Conservation (phyloP, 2,797 vertebrate species). For the Phyllotis vaccarum region DNA sequence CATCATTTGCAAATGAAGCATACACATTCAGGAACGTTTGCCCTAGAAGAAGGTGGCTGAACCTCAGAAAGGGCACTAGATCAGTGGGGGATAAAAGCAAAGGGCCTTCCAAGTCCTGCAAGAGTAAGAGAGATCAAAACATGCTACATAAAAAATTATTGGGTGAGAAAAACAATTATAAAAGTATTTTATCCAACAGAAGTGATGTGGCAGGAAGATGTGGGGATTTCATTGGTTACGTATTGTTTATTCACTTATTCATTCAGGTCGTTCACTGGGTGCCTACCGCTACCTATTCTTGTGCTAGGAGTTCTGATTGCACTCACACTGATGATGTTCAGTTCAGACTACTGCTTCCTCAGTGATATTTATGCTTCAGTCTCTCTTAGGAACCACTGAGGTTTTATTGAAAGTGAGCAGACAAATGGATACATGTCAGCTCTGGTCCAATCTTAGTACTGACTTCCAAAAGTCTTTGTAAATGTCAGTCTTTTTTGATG, state of each 20-base stretch:
- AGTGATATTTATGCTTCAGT: neutral
- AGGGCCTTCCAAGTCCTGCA: neutral
- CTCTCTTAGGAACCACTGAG: neutral
- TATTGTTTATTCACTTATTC: constrained; percentile 10
- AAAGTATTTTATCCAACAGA: neutral
- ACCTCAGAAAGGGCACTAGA: neutral
- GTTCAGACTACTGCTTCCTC: neutral
- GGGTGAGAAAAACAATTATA: neutral
- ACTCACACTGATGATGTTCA: neutral
- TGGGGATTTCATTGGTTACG: neutral
- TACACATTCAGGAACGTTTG: neutral
- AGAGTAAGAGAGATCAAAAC: neutral
- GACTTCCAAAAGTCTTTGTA: constrained; percentile 6
- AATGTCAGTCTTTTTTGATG: neutral
- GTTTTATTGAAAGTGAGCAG: constrained; percentile 1
- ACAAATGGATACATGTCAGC: neutral
- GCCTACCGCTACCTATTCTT: neutral
- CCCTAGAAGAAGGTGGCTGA: neutral
- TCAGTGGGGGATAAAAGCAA: neutral
- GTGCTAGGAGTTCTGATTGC: neutral
- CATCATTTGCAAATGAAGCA: neutral
- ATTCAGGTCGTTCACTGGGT: neutral
- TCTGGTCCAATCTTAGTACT: neutral
- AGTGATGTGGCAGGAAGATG: neutral
- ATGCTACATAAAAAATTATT: neutral